These are phyloP conservation scores for Heteractis magnifica DNA, from an alignment of 92 coral and sea anemone genomes.

Conservation along the genomic window DNA sequence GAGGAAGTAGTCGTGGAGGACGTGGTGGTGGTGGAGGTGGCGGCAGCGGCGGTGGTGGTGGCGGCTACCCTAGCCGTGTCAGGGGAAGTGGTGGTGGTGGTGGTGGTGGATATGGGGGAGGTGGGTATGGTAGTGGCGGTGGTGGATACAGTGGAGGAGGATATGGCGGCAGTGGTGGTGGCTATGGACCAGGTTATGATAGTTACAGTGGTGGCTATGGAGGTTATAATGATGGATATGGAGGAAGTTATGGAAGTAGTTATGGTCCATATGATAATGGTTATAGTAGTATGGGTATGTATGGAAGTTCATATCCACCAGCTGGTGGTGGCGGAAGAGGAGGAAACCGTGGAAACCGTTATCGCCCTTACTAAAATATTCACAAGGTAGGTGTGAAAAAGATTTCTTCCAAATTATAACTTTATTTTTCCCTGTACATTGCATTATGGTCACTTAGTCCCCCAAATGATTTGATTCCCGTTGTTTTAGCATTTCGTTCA, in stretches of 20 bases:
- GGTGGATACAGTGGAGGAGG: slow-evolving; percentile 19
- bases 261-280: not conserved
- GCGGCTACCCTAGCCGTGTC: slow-evolving; percentile 1
- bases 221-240: slow-evolving; percentile 11
- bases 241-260: not conserved
- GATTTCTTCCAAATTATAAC: not conserved
- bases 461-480: too few species aligned
- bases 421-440: not conserved
- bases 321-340: slow-evolving; percentile 29
- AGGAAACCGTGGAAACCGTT: slow-evolving; percentile 15
- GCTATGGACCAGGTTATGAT: not conserved
- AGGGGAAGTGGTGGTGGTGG: slow-evolving; percentile 10
- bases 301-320: slow-evolving; percentile 35
- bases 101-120: slow-evolving; percentile 22
- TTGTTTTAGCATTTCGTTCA: not conserved
- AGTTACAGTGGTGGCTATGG: not conserved
- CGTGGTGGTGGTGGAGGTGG: slow-evolving; percentile 23
- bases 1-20: slow-evolving; percentile 35
- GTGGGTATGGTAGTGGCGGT: slow-evolving; percentile 17
- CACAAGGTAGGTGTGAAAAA: slow-evolving; percentile 5
- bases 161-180: not conserved
- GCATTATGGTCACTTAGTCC: too few species aligned
- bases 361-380: slow-evolving; percentile 20
- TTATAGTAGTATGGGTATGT: slow-evolving; percentile 46
- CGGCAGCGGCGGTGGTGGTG: slow-evolving; percentile 23